Base-by-base conservation (phyloP, 1,140 invertebrate species). In the Dreissena polymorpha region DNA sequence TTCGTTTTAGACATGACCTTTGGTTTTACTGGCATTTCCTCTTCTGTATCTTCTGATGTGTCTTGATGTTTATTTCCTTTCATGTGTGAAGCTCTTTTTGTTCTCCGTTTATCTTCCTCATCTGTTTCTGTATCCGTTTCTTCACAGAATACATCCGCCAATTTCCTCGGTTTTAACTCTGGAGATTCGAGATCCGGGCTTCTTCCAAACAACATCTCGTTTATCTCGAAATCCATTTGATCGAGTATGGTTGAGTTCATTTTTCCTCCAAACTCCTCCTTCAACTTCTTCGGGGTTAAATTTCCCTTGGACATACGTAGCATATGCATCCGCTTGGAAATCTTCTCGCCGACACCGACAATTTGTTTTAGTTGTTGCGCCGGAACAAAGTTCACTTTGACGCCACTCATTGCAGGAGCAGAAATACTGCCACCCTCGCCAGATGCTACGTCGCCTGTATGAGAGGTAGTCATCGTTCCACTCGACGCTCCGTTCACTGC, bases 381-480 rank as follows among this genome's bases (percentile, higher is more conserved):
- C 27, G 67, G 67, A 69, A 69, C 67, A 29, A 29, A 69, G 29
- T 69, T 69, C 27, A 69, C 67, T 49, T 69, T 27, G 10, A 69
- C 25, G 14, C 50, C 50, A 49, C 27, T 13, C 6, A 29, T 39
- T 39, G 39, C 39, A 39, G 39, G 39, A 39, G 39, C 27, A 29
- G 67, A 69, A 69, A 49, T 69, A 69, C 67, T 69, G 67, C 67
- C 67, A 25, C 27, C 25, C 29, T 39, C 39, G 39, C 39, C 39
- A 39, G 39, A 39, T 39, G 39, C 8, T 39, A 39, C 39, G 8
- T 39, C 39, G 39, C 39, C 39, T 39, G 39, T 5, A 39, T 2
- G 2, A 39, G 39, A 39, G 39, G 8, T 39, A 39, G 39, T 39
- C 39, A 39, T 39, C 8, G 39, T 8, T 2, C 39, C 39, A 39